Base-by-base conservation (phyloP, 2,797 vertebrate genomes). In the Falco naumanni region DNA sequence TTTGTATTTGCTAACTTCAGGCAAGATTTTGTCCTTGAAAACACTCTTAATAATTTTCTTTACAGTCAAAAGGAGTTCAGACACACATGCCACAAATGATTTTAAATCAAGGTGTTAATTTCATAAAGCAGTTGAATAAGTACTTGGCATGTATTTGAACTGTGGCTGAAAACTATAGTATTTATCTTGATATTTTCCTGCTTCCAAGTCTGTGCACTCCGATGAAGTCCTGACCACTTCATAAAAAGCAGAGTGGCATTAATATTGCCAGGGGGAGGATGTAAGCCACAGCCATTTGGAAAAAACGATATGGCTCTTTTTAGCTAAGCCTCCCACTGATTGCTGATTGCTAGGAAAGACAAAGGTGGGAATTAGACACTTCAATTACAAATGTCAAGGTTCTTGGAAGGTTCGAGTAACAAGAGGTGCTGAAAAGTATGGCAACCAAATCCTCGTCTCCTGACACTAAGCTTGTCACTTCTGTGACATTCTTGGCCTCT, bases 401-500 rank as follows among this genome's bases (percentile, higher is more conserved):
- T 72, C 65, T 86, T 83, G 87, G 85, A 93, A 79, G 76, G 33
- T 94, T 84, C 28, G 31, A 95, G 50, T 83, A 92, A 91, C 71
- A 91, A 94, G 96, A 97, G 76, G 76, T 97, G 63, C 37, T 97
- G 95, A 90, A 96, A 97, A 96, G 79, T 61, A 91, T 87, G 71
- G 80, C 81, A 93, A 90, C 34, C n/a, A 91, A 94, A 94, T 96
- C 91, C 85, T 60, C 34, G 89, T 83, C 84, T 90, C 83, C 82
- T 84, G 87, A 92, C 94, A 90, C 56, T 64, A 82, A 75, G 90
- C 76, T 97, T 96, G 89, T 89, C 83, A 94, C 87, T 97, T 95
- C 93, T 95, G 92, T 86, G 85, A 78, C 88, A 93, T 96, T 97
- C 94, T 96, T 94, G 96, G 93, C 89, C 85, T 97, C 92, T 97